Evolutionary conservation across 2,797 vertebrate species (phyloP), one percentile per base, ranked within the genome.

Genomic region (Buphagus erythrorhynchus): DNA sequence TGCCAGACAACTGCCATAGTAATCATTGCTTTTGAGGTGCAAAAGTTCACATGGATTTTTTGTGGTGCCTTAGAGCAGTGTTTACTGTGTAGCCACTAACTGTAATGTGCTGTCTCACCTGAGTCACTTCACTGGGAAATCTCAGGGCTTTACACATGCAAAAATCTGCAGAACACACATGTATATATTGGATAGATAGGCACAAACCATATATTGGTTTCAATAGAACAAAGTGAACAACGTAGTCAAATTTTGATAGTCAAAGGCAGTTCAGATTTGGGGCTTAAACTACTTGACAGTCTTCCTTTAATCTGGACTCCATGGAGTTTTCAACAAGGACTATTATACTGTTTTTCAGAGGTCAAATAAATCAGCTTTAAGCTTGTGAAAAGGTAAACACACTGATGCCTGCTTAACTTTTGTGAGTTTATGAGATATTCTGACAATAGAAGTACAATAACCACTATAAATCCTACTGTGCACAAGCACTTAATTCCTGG

Each of bases 291-390:
- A 40, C 81, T 91, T 17, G 35, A 65, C 75, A 63, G 59, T 74
- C 29, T 92, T 96, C 58, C 24, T 96, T 97, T 96, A 95, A 86
- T 93, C 87, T 95, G 86, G 51, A 86, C 59, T 76, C 57, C 25
- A 31, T 9, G 19, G 61, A 95, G 78, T 94, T 97, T 97, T 96
- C 92, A 96, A 90, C 90, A 96, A 97, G 91, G 95, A 96, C 86
- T 78, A 96, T 96, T 96, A 97, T 88, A 62, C 78, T 87, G 7
- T 90, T 98, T 98, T 98, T 86, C 89, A 96, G 73, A 97, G 95
- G 94, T 97, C 93, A 97, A 96, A 98, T 97, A 97, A 97, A 98
- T 98, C 95, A 97, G 72, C 83, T 97, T 97, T 96, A 97, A 98
- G 93, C 91, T 97, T 74, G 45, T 77, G 91, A 91, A 97, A 97